Conservation (phyloP, 2,113 vertebrate species). For the Toxotes chatareus region DNA sequence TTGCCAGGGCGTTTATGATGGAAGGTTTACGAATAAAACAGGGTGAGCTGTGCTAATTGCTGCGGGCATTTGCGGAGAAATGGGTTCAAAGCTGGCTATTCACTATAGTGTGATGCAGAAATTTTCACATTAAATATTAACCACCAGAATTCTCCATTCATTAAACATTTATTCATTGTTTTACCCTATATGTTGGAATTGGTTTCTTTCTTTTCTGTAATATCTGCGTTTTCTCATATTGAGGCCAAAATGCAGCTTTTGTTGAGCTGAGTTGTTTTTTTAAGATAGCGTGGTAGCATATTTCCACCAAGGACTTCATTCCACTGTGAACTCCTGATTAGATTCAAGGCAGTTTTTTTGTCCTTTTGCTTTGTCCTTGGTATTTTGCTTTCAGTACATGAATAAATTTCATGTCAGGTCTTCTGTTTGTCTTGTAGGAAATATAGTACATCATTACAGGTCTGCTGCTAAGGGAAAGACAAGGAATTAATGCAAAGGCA, state of each 20-base stretch:
- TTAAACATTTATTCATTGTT: constrained; percentile 43
- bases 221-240: not conserved
- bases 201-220: not conserved
- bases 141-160: constrained; percentile 31
- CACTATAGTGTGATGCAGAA: constrained; percentile 24
- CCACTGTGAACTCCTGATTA: not conserved
- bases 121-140: constrained; percentile 46
- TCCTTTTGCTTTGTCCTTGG: not conserved
- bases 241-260: not conserved
- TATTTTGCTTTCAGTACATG: constrained; percentile 8
- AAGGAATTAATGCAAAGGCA: not conserved
- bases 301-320: not conserved
- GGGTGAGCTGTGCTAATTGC: constrained; percentile 9
- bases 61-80: not conserved
- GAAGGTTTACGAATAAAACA: constrained; percentile 1
- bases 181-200: constrained; percentile 6
- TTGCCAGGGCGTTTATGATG: not conserved
- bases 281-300: not conserved
- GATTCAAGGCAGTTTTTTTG: not conserved
- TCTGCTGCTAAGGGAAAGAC: not conserved
- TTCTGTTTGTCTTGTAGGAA: not conserved
- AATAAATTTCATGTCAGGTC: constrained; percentile 6
- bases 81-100: constrained; percentile 30
- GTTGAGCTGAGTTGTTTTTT: not conserved
- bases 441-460: not conserved